Evolutionary conservation across 2,888 invertebrate genomes (phyloP).

Genomic region (Chalcosyrphus nemorum): DNA sequence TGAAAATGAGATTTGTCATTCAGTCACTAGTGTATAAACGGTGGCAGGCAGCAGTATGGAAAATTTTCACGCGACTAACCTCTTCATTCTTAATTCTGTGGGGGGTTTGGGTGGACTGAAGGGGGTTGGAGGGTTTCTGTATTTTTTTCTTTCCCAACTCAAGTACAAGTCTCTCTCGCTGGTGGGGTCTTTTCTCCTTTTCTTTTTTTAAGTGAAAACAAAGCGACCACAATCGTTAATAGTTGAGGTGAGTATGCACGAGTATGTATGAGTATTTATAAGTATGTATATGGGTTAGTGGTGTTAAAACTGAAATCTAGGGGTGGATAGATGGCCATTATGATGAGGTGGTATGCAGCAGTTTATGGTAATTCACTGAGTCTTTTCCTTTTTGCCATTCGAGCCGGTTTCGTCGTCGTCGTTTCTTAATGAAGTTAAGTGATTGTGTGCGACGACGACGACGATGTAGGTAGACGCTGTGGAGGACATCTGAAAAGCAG

Average conservation of each 20-base stretch:
- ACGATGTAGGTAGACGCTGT: background rate
- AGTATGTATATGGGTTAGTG: slow-evolving; percentile 56
- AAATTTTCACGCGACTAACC: slow-evolving; percentile 49
- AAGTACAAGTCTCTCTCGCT: slow-evolving; percentile 12
- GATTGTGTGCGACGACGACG: slow-evolving; percentile 41
- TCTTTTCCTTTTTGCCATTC: slow-evolving; percentile 48
- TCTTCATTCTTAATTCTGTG: slow-evolving; percentile 15
- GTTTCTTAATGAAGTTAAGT: slow-evolving; percentile 65
- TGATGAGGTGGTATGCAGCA: slow-evolving; percentile 43
- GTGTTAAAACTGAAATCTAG: slow-evolving; percentile 7
- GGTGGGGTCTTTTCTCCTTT: background rate
- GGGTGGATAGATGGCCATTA: slow-evolving; percentile 33
- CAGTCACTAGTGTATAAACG: slow-evolving; percentile 20
- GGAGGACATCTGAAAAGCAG: slow-evolving; percentile 49
- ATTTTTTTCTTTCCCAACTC: too few species aligned
- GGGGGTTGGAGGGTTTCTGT: background rate
- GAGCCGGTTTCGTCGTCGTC: slow-evolving; percentile 29
- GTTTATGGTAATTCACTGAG: slow-evolving; percentile 66
- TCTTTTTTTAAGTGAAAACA: slow-evolving; percentile 5
- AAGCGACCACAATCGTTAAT: slow-evolving; percentile 23
- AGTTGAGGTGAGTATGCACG: slow-evolving; percentile 36
- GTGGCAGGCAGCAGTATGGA: slow-evolving; percentile 14
- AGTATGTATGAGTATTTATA: background rate
- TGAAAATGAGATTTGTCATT: slow-evolving; percentile 69
- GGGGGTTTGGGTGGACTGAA: background rate